A percentile compares a stretch with the other conserved stretches of the same genome.
Evolutionary conservation across 2,888 invertebrate species (phyloP).

Genomic region (Plagodis dolabraria): DNA sequence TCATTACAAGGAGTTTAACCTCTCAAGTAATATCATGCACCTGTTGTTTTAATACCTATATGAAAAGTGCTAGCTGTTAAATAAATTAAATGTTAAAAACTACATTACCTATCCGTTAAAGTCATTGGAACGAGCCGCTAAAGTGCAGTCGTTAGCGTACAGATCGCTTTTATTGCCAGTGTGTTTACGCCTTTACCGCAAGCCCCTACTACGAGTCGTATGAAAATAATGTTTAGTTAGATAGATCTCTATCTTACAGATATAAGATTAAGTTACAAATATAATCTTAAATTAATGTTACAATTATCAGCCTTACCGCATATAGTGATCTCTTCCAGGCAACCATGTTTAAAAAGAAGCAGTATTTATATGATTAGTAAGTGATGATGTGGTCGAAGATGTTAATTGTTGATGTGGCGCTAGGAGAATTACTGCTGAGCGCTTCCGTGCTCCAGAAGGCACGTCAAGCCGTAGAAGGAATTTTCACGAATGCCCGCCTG

Average conservation of each 20-base stretch:
- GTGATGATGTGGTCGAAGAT: too few relatives aligned
- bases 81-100: constrained; percentile 27
- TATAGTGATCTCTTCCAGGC: too few relatives aligned
- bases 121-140: constrained; percentile 29
- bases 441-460: too few relatives aligned
- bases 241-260: neutral
- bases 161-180: constrained; percentile 37
- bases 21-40: neutral
- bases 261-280: neutral
- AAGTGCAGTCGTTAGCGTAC: constrained; percentile 37
- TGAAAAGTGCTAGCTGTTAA: constrained; percentile 1
- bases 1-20: too few relatives aligned
- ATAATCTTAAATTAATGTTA: neutral
- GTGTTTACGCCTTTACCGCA: constrained; percentile 38
- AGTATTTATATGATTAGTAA: too few relatives aligned
- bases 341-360: too few relatives aligned
- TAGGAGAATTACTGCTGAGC: too few relatives aligned
- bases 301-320: neutral
- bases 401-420: too few relatives aligned
- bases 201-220: constrained; percentile 24
- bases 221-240: neutral
- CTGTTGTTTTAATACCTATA: neutral
- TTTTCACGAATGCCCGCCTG: too few relatives aligned
- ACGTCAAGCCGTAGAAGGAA: too few relatives aligned
- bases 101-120: constrained; percentile 20